Evolutionary conservation across 1,140 invertebrate genomes (phyloP).

Genomic region (Rhyacophila brunnea): DNA sequence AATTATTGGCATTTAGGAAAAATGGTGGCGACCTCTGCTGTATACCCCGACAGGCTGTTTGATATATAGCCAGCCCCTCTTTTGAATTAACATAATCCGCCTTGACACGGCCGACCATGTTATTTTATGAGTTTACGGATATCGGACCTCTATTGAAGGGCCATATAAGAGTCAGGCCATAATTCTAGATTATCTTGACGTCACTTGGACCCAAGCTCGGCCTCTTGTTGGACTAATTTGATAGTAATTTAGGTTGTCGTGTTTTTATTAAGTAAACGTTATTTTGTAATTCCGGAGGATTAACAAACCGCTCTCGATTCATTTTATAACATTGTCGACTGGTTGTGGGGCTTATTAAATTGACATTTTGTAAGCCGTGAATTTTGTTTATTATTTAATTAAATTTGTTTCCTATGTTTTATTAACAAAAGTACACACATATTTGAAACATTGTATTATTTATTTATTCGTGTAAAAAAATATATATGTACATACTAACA

Average conservation of each 20-base stretch:
- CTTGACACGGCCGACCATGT: slow-evolving; percentile 28
- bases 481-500: too few species aligned
- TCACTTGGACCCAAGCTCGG: not conserved
- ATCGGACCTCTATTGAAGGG: slow-evolving; percentile 20
- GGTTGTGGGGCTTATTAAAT: too few species aligned
- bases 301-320: too few species aligned
- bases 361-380: too few species aligned
- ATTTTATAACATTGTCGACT: too few species aligned
- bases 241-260: slow-evolving; percentile 22
- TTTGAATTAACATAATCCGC: slow-evolving; percentile 27
- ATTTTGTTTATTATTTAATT: too few species aligned
- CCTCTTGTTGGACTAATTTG: slow-evolving; percentile 14
- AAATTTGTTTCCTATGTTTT: too few species aligned
- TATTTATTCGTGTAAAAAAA: too few species aligned
- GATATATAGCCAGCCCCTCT: slow-evolving; percentile 16
- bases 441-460: too few species aligned
- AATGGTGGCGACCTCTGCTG: not conserved
- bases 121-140: slow-evolving; percentile 35
- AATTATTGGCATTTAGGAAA: too few species aligned
- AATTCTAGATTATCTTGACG: slow-evolving; percentile 26
- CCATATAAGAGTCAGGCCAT: slow-evolving; percentile 17
- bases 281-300: slow-evolving; percentile 1
- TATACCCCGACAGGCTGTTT: slow-evolving; percentile 5
- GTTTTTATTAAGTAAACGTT: slow-evolving; percentile 8
- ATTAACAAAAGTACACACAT: too few species aligned